Evolutionary conservation across 2,113 vertebrate species (phyloP).

Genomic region (Pyxicephalus adspersus): DNA sequence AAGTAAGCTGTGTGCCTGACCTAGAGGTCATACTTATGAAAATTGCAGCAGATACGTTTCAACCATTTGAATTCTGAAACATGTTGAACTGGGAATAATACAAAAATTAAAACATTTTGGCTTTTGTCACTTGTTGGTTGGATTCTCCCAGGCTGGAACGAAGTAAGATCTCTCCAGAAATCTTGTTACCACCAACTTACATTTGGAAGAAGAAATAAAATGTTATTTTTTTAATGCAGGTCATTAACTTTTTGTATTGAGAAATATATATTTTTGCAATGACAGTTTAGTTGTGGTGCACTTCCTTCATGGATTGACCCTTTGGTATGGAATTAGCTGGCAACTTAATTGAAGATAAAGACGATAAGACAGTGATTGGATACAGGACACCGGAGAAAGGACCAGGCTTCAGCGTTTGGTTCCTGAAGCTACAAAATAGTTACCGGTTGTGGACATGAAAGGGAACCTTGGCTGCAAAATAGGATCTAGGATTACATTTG

Average conservation of each 20-base stretch:
- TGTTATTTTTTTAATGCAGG: not conserved
- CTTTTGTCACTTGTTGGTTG: not conserved
- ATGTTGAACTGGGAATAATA: not conserved
- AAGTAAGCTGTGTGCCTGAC: conserved; percentile 45
- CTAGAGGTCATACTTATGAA: conserved; percentile 31
- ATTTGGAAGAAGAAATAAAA: not conserved
- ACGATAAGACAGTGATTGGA: conserved; percentile 5
- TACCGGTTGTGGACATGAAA: not conserved
- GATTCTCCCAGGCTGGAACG: not conserved
- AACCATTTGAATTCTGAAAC: not conserved
- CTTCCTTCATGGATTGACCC: not conserved
- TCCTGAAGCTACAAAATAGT: not conserved
- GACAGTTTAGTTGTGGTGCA: not conserved
- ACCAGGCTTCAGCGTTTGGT: not conserved
- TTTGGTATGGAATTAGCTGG: conserved; percentile 26
- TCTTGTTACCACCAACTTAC: no score
- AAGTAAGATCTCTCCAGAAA: not conserved
- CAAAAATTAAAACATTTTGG: not conserved
- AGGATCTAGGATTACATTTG: not conserved
- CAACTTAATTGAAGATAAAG: not conserved
- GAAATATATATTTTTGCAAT: not conserved
- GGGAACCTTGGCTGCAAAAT: not conserved
- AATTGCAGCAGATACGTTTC: conserved; percentile 1
- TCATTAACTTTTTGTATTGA: not conserved
- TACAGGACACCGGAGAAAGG: not conserved